Percentiles rank a stretch among this genome's conserved stretches.
These are phyloP conservation scores for Potamarius usumacintae DNA, from an alignment of 2,113 vertebrate species.

Conservation along the genomic window DNA sequence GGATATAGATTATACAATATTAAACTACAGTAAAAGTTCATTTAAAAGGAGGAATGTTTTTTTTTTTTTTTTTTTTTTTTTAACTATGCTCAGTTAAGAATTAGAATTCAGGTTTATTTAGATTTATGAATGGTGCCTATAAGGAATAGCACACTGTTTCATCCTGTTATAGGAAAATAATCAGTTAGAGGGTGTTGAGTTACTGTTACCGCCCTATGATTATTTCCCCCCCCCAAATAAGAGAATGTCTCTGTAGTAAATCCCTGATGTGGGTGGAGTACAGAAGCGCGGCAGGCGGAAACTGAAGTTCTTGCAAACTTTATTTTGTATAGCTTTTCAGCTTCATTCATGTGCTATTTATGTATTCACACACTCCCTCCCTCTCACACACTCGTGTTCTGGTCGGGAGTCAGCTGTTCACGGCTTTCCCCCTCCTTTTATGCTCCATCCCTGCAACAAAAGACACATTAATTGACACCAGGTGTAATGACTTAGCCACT, in stretches of 20 bases:
- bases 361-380: fast-evolving
- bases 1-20: not conserved
- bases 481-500: too few relatives aligned
- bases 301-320: too few relatives aligned
- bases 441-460: too few relatives aligned
- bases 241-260: not conserved
- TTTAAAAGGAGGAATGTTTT: not conserved
- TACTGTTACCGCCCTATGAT: not conserved
- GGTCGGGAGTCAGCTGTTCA: too few relatives aligned
- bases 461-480: too few relatives aligned
- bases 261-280: too few relatives aligned
- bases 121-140: not conserved
- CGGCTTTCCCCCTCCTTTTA: too few relatives aligned
- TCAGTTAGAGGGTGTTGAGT: not conserved
- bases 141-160: not conserved
- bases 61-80: too few relatives aligned
- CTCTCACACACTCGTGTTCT: too few relatives aligned
- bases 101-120: not conserved
- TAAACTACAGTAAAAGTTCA: not conserved
- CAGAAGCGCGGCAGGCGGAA: too few relatives aligned
- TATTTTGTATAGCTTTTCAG: too few relatives aligned
- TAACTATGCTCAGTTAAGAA: not conserved
- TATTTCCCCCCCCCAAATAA: not conserved
- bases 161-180: not conserved
- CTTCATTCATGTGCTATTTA: too few relatives aligned